Evolutionary conservation across 2,797 vertebrate genomes (phyloP).

Genomic region (Sebastes itinus): DNA sequence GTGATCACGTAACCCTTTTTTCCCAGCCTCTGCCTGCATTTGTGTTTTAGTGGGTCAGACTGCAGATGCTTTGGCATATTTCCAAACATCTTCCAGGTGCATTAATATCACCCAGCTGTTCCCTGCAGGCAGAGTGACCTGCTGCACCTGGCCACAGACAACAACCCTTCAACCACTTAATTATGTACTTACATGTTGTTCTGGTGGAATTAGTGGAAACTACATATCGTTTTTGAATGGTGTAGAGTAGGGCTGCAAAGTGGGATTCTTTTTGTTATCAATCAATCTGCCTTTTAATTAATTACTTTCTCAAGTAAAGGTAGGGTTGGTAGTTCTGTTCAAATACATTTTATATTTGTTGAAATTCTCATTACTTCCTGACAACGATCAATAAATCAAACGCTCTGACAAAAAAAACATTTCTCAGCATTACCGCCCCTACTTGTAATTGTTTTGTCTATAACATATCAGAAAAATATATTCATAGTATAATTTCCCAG

Average conservation of each 20-base stretch:
- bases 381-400: too few species aligned
- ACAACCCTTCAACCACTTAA: constrained; percentile 19
- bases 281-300: neutral
- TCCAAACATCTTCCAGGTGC: constrained; percentile 51
- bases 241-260: neutral
- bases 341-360: too few species aligned
- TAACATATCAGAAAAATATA: neutral
- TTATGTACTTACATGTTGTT: constrained; percentile 1
- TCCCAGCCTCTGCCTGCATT: neutral
- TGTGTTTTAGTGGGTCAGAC: constrained; percentile 42
- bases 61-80: constrained; percentile 37
- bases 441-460: neutral
- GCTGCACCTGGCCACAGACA: constrained; percentile 32
- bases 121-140: constrained; percentile 24
- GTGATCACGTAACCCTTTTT: neutral
- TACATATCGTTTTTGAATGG: neutral
- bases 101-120: constrained; percentile 54
- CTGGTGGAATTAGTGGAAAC: neutral
- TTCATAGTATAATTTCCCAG: neutral
- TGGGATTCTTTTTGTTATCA: neutral
- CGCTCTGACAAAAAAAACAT: too few species aligned
- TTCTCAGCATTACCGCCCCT: too few species aligned
- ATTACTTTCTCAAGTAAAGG: neutral
- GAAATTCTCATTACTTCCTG: too few species aligned
- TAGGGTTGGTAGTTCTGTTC: too few species aligned